Base-by-base conservation (phyloP, 2,888 invertebrate genomes). In the Papilio demoleus region DNA sequence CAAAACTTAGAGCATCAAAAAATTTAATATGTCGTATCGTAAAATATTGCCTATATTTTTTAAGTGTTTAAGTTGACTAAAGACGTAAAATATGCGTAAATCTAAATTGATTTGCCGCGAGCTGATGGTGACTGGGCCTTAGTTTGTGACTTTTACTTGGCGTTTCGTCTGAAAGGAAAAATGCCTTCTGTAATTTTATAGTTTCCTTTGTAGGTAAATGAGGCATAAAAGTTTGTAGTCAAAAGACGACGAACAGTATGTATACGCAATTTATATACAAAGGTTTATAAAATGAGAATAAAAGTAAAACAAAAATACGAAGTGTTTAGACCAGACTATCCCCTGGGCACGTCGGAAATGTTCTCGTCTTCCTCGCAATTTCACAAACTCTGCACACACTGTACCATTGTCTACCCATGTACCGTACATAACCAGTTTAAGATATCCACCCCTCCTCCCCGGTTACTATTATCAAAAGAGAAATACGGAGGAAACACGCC, bases 321-420 rank as follows among this genome's bases (percentile, higher is more conserved):
- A 84, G 86, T 88, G 88, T 88, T 90, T 86, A 89, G 90, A 82
- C 85, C 87, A 87, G 87, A 87, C 76, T 81, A 80, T 88, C 90
- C 90, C 90, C 77, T 81, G 90, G 87, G 90, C 82, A 79, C 79
- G 77, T 71, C 76, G 80, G 75, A 79, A 79, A 81, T 75, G 78
- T 74, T 82, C 79, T 73, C 80, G 79, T 84, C 84, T 86, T 88
- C 87, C 88, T 87, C 82, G 88, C 89, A 88, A 90, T 89, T 90
- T 89, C 89, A 84, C 87, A 87, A 88, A 87, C 78, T 81, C 84
- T 77, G 83, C 83, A 87, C 80, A 84, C 77, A 82, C 80, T 66
- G 71, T 79, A 84, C 79, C 79, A 79, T 79, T 82, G 79, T 82
- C 80, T 82, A 79, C 77, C 74, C 76, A 75, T 80, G 80, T 79